Percentiles rank a stretch among this genome's conserved stretches.
Conservation (phyloP, 2,797 vertebrate species). For the Phrynocephalus vlangalii region DNA sequence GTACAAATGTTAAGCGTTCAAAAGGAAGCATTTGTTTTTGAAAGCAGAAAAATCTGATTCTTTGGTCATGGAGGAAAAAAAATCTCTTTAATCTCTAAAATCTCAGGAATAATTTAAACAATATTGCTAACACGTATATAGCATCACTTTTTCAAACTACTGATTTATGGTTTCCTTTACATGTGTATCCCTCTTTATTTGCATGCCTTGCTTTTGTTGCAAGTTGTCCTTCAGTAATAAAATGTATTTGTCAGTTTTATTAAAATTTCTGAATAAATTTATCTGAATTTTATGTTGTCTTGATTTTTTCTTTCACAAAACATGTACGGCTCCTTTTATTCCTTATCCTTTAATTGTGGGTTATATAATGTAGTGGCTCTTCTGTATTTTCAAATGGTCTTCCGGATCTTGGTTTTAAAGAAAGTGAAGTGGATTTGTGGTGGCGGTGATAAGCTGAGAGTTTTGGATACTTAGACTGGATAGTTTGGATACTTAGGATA, state of each 20-base stretch:
- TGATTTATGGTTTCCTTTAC: conserved; percentile 62
- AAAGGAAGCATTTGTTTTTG: conserved; percentile 46
- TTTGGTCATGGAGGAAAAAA: conserved; percentile 54
- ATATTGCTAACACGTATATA: conserved; percentile 46
- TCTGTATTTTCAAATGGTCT: background rate
- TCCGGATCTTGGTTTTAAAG: too few species aligned
- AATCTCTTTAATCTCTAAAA: conserved; percentile 61
- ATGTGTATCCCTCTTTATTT: conserved; percentile 67
- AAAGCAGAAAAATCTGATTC: conserved; percentile 36
- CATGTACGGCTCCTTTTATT: background rate
- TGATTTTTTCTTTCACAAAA: conserved; percentile 18
- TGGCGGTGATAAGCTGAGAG: background rate
- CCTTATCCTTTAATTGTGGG: background rate
- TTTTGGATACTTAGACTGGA: background rate
- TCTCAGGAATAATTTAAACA: conserved; percentile 68
- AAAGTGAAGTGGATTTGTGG: background rate
- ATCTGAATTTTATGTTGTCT: conserved; percentile 62
- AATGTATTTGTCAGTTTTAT: conserved; percentile 70
- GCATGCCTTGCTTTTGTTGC: conserved; percentile 55
- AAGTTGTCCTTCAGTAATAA: conserved; percentile 47
- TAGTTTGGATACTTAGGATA: background rate
- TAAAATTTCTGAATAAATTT: conserved; percentile 73
- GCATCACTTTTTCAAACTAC: conserved; percentile 56
- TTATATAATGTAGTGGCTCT: background rate
- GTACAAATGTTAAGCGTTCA: conserved; percentile 54